Evolutionary conservation across 2,797 vertebrate genomes (phyloP), one percentile per base, ranked within the genome.

Genomic region (Limnodromus scolopaceus): DNA sequence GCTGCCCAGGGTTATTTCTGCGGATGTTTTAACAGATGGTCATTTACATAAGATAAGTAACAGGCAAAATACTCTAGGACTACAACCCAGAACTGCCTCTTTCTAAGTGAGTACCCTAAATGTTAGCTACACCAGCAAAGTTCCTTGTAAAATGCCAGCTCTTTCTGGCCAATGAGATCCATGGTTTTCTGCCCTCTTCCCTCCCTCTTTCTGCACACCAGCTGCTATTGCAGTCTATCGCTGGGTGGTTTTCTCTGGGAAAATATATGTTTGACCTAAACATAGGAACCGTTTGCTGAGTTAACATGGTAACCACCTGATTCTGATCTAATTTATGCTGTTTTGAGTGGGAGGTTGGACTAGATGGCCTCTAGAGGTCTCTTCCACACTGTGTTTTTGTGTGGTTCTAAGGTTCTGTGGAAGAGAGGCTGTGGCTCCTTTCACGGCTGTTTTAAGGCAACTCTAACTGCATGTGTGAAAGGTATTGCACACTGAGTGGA

Each of bases 311-410:
- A 84, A 92, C 54, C 19, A 43, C 36, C 0, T 28, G 69, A 76
- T 54, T 53, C 51, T 16, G 49, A 46, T 36, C 39, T 63, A 61
- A 71, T 18, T 74, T 92, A 74, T 1, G 32, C 51, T 84, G 53
- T 38, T 92, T 72, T 48, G 45, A 8, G 30, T 32, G 36, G 69
- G 65, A 95, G 49, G 30, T 13, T 93, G 80, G 92, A 23, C 53
- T 86, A 57, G 49, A 39, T 34, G 85, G 70, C 85, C 92, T 95
- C 93, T 95, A 95, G 92, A 94, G 72, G 92, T 95, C 92, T 86
- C 92, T 88, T 97, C 41, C 85, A 86, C 46, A 65, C 77, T 55
- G 36, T 10, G 11, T 81, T 86, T 92, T 74, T 81, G 32, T n/a
- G 54, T 10, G 1, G 8, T 65, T 94, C 45, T 88, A 63, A 69